Evolutionary conservation across 2,888 invertebrate genomes (phyloP).

Genomic region (Drosophila colorata): DNA sequence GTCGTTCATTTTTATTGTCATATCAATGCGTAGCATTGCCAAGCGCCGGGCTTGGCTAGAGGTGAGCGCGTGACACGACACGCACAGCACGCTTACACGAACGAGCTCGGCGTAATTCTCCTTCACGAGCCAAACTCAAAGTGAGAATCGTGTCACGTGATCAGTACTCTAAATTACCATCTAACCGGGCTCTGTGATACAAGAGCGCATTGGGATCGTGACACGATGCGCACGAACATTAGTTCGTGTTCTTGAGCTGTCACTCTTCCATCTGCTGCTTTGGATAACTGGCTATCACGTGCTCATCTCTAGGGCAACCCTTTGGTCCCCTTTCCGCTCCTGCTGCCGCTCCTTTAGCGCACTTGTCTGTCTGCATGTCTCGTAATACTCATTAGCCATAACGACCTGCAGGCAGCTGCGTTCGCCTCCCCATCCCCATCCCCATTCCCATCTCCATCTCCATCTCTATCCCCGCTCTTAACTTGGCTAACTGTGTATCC

Average conservation of each 20-base stretch:
- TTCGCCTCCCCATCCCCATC: not conserved
- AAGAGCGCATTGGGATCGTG: no score
- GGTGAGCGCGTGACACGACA: constrained; percentile 30
- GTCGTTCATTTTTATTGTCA: constrained; percentile 76
- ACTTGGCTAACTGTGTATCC: constrained; percentile 43
- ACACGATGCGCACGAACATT: no score
- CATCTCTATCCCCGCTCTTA: no score
- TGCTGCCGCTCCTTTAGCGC: not conserved
- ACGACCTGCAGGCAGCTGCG: constrained; percentile 63
- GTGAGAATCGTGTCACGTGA: no score
- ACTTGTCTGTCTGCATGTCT: constrained; percentile 45
- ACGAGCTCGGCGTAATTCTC: no score
- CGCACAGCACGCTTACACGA: no score
- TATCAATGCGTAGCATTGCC: constrained; percentile 66
- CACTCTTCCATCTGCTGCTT: no score
- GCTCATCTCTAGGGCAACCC: constrained; percentile 23
- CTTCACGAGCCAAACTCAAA: no score
- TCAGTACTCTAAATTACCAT: no score
- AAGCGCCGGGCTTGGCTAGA: not conserved
- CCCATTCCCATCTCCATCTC: constrained; percentile 14
- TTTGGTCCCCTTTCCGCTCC: not conserved
- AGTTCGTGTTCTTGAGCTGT: no score
- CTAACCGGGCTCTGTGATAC: no score
- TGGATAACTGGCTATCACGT: constrained; percentile 12
- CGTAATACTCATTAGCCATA: constrained; percentile 78